Conservation (phyloP, 2,888 invertebrate species). For the Leptopterna dolabrata region DNA sequence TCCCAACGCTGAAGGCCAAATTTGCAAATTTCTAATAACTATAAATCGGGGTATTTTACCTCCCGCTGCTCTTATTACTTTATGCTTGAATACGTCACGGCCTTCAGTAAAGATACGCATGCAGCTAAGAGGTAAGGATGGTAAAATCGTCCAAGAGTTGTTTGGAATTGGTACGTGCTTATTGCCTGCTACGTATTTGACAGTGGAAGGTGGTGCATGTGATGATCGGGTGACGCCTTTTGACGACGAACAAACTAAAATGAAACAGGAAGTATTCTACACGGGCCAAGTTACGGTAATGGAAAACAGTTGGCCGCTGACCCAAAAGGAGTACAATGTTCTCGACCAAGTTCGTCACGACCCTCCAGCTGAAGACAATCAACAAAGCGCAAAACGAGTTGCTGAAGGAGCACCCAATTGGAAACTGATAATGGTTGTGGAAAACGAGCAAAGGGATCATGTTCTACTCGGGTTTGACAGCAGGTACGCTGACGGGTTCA, state of each 20-base stretch:
- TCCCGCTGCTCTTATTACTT: constrained; percentile 32
- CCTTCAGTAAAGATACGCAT: constrained; percentile 14
- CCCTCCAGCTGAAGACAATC: neutral
- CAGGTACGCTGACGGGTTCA: constrained; percentile 6
- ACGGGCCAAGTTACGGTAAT: neutral
- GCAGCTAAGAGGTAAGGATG: constrained; percentile 32
- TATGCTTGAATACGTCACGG: constrained; percentile 36
- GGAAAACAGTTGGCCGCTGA: constrained; percentile 46
- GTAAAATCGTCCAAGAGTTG: constrained; percentile 7
- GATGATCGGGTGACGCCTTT: constrained; percentile 17
- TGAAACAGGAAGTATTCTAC: constrained; percentile 23
- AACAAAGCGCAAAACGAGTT: neutral
- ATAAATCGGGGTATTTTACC: constrained; percentile 19
- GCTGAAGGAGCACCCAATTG: constrained; percentile 43
- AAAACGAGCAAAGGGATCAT: constrained; percentile 34
- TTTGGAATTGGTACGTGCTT: constrained; percentile 39
- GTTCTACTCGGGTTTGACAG: constrained; percentile 8
- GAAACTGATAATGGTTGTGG: constrained; percentile 41
- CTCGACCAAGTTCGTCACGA: constrained; percentile 6
- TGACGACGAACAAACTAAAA: constrained; percentile 29
- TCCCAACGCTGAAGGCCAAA: neutral
- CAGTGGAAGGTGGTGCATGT: constrained; percentile 9
- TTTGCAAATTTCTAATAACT: constrained; percentile 40
- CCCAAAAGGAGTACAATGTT: constrained; percentile 35
- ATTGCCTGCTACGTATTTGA: constrained; percentile 15